Percentiles rank a stretch among this genome's conserved stretches.
These are phyloP conservation scores for Drepanosiphum platanoidis DNA, from an alignment of 2,888 invertebrate genomes.

Conservation along the genomic window DNA sequence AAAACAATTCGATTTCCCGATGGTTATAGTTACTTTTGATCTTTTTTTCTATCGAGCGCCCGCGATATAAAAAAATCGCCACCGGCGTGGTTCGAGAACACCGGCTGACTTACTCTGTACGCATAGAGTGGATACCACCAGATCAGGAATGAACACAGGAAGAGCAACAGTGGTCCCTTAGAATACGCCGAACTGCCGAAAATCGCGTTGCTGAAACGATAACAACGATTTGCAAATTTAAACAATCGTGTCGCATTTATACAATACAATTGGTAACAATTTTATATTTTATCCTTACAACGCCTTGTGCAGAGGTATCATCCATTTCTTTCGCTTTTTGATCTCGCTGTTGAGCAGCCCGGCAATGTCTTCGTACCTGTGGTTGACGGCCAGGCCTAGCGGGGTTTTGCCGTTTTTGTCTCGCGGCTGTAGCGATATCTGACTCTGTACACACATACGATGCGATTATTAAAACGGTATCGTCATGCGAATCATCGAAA, in stretches of 20 bases:
- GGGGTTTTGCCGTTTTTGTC: slow-evolving; percentile 95
- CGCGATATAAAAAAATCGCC: not conserved
- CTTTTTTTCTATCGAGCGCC: too few relatives aligned
- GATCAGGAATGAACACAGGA: slow-evolving; percentile 83
- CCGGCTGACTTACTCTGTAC: slow-evolving; percentile 74
- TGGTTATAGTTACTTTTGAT: too few relatives aligned
- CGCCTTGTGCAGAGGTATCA: slow-evolving; percentile 86
- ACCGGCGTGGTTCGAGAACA: not conserved
- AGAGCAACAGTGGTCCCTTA: slow-evolving; percentile 86
- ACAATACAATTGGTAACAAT: not conserved
- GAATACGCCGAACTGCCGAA: slow-evolving; percentile 93
- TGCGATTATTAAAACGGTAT: too few relatives aligned
- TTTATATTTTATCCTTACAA: slow-evolving; percentile 70
- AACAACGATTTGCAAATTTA: slow-evolving; percentile 33
- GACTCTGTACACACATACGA: slow-evolving; percentile 75
- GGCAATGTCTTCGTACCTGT: slow-evolving; percentile 86
- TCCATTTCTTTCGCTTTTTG: slow-evolving; percentile 82
- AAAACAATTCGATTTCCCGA: too few relatives aligned
- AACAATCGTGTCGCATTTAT: not conserved
- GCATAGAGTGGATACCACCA: slow-evolving; percentile 97
- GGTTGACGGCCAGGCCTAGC: slow-evolving; percentile 86
- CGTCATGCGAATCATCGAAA: not conserved
- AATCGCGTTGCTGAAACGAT: slow-evolving; percentile 75
- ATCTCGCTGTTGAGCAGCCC: slow-evolving; percentile 83
- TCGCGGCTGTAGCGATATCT: slow-evolving; percentile 84